Evolutionary conservation across 2,888 invertebrate species (phyloP).

Genomic region (Melanophora roralis): DNA sequence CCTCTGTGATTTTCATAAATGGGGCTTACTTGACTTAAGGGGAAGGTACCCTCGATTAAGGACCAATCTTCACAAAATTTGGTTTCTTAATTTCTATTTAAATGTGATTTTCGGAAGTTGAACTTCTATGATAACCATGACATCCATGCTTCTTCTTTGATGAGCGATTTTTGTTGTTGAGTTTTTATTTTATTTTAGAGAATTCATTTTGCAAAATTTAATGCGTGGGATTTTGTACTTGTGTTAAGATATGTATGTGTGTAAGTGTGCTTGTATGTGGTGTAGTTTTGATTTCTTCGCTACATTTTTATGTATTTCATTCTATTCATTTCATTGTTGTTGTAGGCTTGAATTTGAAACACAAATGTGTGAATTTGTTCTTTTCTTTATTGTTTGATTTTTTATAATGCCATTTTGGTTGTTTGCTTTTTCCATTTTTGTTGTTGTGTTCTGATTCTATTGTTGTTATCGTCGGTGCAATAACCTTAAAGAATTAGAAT

Average conservation of each 20-base stretch:
- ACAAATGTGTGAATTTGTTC: conserved; percentile 17
- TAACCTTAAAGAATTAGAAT: conserved; percentile 53
- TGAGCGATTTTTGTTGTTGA: conserved; percentile 11
- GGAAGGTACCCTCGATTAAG: too few relatives aligned
- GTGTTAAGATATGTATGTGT: too few relatives aligned
- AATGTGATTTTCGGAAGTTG: too few relatives aligned
- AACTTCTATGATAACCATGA: too few relatives aligned
- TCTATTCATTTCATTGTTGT: conserved; percentile 23
- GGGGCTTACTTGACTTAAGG: too few relatives aligned
- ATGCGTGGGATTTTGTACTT: conserved; percentile 37
- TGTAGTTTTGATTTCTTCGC: neutral
- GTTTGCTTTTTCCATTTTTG: conserved; percentile 40
- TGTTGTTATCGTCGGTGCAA: conserved; percentile 50
- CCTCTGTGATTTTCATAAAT: too few relatives aligned
- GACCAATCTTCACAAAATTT: too few relatives aligned
- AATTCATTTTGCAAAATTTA: conserved; percentile 50
- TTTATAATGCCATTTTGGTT: conserved; percentile 32
- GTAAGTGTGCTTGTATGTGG: conserved; percentile 15
- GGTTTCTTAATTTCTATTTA: too few relatives aligned
- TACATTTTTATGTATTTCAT: conserved; percentile 21
- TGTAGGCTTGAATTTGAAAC: conserved; percentile 24
- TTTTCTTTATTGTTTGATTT: conserved; percentile 22
- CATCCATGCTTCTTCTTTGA: too few relatives aligned
- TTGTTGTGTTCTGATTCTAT: conserved; percentile 15
- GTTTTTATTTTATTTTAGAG: conserved; percentile 2